These are phyloP conservation scores for Trichopoda pennipes DNA, from an alignment of 2,888 invertebrate genomes.

Conservation along the genomic window DNA sequence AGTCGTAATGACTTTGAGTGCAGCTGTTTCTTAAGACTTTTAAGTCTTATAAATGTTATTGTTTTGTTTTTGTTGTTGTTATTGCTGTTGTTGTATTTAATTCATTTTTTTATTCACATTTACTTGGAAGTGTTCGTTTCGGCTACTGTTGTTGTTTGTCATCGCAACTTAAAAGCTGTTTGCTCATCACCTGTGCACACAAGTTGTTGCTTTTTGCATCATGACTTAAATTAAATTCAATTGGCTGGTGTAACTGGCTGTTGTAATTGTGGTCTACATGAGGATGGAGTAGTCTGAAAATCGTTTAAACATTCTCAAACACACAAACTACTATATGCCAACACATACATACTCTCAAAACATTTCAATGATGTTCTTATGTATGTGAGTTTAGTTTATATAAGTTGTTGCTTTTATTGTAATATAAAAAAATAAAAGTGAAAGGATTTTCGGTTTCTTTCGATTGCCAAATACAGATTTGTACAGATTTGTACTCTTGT, in stretches of 20 bases:
- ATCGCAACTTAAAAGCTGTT: slow-evolving; percentile 38
- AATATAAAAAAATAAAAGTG: slow-evolving; percentile 48
- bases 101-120: slow-evolving; percentile 5
- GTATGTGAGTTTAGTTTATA: not conserved
- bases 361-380: not conserved
- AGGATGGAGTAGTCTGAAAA: slow-evolving; percentile 23
- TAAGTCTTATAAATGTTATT: slow-evolving; percentile 6
- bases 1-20: slow-evolving; percentile 51
- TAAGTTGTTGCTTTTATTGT: slow-evolving; percentile 1
- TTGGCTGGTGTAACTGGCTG: slow-evolving; percentile 11
- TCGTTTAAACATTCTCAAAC: not conserved
- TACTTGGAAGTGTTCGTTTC: slow-evolving; percentile 26
- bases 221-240: slow-evolving; percentile 17
- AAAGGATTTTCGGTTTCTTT: slow-evolving; percentile 51
- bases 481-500: not conserved
- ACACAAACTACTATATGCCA: not conserved
- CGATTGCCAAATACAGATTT: slow-evolving; percentile 9
- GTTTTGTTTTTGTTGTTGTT: slow-evolving; percentile 6
- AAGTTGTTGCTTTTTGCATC: slow-evolving; percentile 12
- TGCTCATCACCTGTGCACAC: slow-evolving; percentile 46
- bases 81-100: not conserved
- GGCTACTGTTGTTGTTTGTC: slow-evolving; percentile 43
- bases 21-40: slow-evolving; percentile 58
- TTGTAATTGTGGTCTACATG: slow-evolving; percentile 13
- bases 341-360: not conserved